Percentiles rank a stretch among this genome's conserved stretches.
Evolutionary conservation across 2,113 vertebrate species (phyloP).

Genomic region (Corythaeola cristata): DNA sequence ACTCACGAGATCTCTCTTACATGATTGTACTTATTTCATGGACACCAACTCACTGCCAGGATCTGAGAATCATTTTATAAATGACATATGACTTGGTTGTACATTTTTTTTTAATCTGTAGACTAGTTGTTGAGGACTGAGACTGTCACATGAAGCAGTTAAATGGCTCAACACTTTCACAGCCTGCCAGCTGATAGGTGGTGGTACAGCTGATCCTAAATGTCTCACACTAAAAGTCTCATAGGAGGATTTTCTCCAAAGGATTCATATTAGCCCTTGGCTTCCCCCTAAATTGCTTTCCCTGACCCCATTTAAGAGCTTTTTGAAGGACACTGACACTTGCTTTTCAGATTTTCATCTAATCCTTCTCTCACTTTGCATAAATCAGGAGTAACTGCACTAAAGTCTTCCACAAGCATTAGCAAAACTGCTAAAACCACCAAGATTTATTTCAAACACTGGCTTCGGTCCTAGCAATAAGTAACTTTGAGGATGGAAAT

Average conservation of each 20-base stretch:
- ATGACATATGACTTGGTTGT: constrained; percentile 11
- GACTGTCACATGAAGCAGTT: neutral
- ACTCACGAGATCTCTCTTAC: neutral
- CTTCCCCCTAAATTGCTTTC: constrained; percentile 6
- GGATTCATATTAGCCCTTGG: neutral
- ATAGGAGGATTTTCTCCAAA: neutral
- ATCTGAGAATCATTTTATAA: neutral
- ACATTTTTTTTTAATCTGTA: neutral
- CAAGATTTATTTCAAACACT: constrained; percentile 30
- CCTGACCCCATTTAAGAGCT: neutral
- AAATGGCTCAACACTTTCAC: neutral
- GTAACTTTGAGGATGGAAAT: neutral
- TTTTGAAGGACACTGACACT: constrained; percentile 4
- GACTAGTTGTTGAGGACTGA: neutral
- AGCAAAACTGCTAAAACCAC: constrained; percentile 5
- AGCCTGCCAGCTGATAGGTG: neutral
- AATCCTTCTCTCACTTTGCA: constrained; percentile 3
- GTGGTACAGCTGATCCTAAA: neutral
- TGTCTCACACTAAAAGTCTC: neutral
- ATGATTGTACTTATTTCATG: neutral
- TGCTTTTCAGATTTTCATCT: neutral
- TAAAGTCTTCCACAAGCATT: constrained; percentile 8
- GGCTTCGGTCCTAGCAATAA: constrained; percentile 1
- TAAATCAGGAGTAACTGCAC: constrained; percentile 13
- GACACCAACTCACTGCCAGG: neutral